Evolutionary conservation across 2,888 invertebrate genomes (phyloP).

Genomic region (Tetropium fuscum): DNA sequence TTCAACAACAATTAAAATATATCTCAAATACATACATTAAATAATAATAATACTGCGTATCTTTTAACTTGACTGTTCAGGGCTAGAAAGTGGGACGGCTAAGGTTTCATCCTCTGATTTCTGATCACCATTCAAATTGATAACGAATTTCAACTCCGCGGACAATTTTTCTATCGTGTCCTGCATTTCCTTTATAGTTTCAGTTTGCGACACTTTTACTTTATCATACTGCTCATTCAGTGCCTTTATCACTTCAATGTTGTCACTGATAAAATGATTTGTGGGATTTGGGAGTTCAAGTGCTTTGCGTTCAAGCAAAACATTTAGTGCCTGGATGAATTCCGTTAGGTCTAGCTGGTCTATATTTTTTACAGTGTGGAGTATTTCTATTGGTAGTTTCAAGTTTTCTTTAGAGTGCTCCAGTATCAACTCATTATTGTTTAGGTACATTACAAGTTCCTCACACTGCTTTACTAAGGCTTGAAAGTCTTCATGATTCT

Average conservation of each 20-base stretch:
- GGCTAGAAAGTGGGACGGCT: slow-evolving; percentile 3
- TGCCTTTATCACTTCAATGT: slow-evolving; percentile 26
- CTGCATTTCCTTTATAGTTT: not conserved
- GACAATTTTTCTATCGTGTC: slow-evolving; percentile 8
- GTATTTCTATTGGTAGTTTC: slow-evolving; percentile 29
- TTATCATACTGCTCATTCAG: slow-evolving; percentile 25
- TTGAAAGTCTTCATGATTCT: slow-evolving; percentile 38
- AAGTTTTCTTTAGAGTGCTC: slow-evolving; percentile 36
- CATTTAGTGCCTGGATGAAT: slow-evolving; percentile 39
- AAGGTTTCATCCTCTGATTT: slow-evolving; percentile 6
- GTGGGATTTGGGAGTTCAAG: slow-evolving; percentile 43
- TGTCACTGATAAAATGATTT: slow-evolving; percentile 27
- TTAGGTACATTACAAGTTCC: slow-evolving; percentile 45
- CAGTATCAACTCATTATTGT: slow-evolving; percentile 34
- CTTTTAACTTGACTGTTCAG: not conserved
- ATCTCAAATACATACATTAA: too few relatives aligned
- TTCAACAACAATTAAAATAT: too few relatives aligned
- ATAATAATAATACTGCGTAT: not conserved
- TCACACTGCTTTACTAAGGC: slow-evolving; percentile 45
- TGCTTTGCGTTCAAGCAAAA: slow-evolving; percentile 43
- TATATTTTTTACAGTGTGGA: slow-evolving; percentile 29
- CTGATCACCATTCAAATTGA: not conserved
- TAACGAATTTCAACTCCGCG: not conserved
- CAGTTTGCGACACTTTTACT: not conserved
- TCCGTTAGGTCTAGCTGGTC: slow-evolving; percentile 42